These are phyloP conservation scores for Neoitamus cyanurus DNA, from an alignment of 2,888 invertebrate genomes.

Conservation along the genomic window DNA sequence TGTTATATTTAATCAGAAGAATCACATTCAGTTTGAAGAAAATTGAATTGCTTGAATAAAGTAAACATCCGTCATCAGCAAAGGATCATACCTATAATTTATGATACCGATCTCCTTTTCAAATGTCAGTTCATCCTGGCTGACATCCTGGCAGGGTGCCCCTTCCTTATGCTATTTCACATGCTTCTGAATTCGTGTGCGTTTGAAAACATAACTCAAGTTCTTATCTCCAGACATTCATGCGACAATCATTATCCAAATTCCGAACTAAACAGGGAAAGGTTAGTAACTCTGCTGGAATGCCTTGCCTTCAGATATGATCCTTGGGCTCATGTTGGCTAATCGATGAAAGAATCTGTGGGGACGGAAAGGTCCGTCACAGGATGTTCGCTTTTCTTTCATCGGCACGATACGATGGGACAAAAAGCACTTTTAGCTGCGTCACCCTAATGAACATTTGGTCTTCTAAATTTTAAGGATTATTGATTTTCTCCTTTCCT, in stretches of 20 bases:
- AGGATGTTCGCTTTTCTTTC: constrained; percentile 20
- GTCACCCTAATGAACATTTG: constrained; percentile 25
- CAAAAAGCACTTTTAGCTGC: constrained; percentile 23
- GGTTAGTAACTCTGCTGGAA: background rate
- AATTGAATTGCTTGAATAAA: background rate
- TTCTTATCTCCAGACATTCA: constrained; percentile 39
- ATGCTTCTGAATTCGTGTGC: background rate
- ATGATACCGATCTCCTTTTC: constrained; percentile 28
- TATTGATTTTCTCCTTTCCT: constrained; percentile 12
- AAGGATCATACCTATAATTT: constrained; percentile 4
- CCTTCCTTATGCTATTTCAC: background rate
- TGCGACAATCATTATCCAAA: constrained; percentile 42
- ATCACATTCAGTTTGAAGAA: background rate
- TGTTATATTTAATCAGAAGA: background rate
- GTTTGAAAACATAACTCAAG: constrained; percentile 29
- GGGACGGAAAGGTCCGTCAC: background rate
- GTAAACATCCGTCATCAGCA: background rate
- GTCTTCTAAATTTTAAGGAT: constrained; percentile 34
- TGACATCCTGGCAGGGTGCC: constrained; percentile 23
- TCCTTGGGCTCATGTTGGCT: background rate
- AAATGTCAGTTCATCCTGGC: constrained; percentile 1
- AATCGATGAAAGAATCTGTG: constrained; percentile 38
- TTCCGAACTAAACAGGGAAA: constrained; percentile 12
- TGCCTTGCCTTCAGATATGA: background rate
- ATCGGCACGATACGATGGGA: background rate